These are phyloP conservation scores for Aphis craccivora DNA, from an alignment of 1,140 invertebrate species.

Conservation along the genomic window DNA sequence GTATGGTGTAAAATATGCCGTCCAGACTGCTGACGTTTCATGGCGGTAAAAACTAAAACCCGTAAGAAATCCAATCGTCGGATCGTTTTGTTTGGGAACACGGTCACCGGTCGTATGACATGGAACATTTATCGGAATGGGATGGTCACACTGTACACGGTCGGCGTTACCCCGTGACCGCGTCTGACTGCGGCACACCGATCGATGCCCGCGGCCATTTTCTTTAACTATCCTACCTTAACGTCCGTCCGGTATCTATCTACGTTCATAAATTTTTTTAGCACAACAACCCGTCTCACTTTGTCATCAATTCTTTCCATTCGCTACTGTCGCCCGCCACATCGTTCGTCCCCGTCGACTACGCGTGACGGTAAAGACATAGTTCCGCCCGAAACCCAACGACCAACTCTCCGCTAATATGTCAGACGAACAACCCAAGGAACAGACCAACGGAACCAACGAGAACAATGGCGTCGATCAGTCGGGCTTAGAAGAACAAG, in stretches of 20 bases:
- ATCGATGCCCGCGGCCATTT: conserved; percentile 28
- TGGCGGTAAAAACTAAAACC: not conserved
- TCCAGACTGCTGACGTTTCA: not conserved
- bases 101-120: not conserved
- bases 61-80: not conserved
- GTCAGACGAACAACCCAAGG: conserved; percentile 46
- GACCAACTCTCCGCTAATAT: not conserved
- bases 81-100: not conserved
- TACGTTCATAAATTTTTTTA: not conserved
- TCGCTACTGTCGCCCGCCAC: not conserved
- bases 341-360: not conserved
- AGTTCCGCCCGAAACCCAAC: too few relatives aligned
- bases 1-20: too few relatives aligned
- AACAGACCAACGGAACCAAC: conserved; percentile 52
- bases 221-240: not conserved
- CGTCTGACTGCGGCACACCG: not conserved
- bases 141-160: conserved; percentile 28
- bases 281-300: too few relatives aligned
- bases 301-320: not conserved
- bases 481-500: conserved; percentile 5
- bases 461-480: conserved; percentile 57
- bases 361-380: not conserved
- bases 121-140: not conserved
- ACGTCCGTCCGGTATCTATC: not conserved
- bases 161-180: conserved; percentile 41